Percentiles rank a stretch among this genome's conserved stretches.
These are phyloP conservation scores for Gymnogyps californianus DNA, from an alignment of 2,113 vertebrate species.

Conservation along the genomic window DNA sequence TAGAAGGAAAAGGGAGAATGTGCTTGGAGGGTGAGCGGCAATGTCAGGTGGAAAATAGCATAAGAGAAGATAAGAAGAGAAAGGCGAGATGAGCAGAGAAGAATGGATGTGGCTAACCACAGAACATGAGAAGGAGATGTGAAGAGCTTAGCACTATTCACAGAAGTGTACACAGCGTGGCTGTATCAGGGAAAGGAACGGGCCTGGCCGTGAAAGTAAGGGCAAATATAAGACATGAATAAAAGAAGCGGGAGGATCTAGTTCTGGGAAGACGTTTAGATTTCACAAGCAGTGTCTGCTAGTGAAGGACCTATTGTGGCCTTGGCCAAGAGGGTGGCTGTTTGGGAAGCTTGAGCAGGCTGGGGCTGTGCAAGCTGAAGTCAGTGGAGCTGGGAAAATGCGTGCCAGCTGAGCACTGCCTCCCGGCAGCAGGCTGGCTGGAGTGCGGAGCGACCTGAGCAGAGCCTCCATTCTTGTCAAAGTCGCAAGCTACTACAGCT, in stretches of 20 bases:
- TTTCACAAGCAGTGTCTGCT: not conserved
- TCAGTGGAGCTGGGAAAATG: not conserved
- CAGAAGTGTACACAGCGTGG: not conserved
- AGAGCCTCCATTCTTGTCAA: not conserved
- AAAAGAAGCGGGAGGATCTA: not conserved
- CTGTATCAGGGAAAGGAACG: not conserved
- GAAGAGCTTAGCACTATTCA: not conserved
- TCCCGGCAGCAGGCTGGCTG: not conserved
- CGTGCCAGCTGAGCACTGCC: not conserved
- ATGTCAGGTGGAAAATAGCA: not conserved
- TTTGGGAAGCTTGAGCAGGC: fast-evolving
- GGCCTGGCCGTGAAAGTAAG: not conserved
- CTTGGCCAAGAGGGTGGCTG: not conserved
- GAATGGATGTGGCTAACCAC: not conserved
- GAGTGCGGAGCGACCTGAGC: not conserved
- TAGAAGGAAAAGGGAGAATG: not conserved
- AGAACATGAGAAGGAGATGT: not conserved
- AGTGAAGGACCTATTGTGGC: not conserved
- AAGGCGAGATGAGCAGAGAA: not conserved
- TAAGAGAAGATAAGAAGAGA: not conserved
- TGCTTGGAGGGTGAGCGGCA: not conserved
- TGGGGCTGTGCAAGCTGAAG: not conserved
- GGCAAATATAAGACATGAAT: not conserved
- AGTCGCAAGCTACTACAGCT: not conserved
- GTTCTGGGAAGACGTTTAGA: not conserved